Percentiles rank a stretch among this genome's conserved stretches.
Conservation (phyloP, 2,113 vertebrate species). For the Sminthopsis crassicaudata region DNA sequence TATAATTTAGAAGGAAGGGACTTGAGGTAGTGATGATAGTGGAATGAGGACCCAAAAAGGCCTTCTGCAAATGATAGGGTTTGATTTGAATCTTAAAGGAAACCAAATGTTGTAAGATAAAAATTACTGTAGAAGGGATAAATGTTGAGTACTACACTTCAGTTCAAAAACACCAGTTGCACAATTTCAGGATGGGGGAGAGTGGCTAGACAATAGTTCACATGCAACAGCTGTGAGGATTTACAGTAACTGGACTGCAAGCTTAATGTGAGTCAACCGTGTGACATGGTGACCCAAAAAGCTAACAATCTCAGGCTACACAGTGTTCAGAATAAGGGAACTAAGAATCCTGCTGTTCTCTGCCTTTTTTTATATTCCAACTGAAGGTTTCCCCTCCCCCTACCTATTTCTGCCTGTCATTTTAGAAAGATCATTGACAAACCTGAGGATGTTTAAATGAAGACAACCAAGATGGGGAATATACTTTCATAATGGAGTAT, state of each 20-base stretch:
- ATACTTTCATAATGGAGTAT: background rate
- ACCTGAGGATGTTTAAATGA: background rate
- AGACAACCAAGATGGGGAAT: background rate
- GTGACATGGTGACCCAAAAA: slow-evolving; percentile 4
- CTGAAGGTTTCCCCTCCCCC: background rate
- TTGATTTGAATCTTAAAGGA: background rate
- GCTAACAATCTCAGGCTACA: background rate
- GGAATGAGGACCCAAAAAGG: background rate
- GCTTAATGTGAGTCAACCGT: background rate
- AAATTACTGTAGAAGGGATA: background rate
- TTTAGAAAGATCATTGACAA: background rate
- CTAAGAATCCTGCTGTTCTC: background rate
- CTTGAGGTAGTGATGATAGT: background rate
- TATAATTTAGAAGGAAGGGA: background rate
- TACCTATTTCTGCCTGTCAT: background rate
- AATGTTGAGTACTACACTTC: background rate
- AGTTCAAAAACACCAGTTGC: background rate
- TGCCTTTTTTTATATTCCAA: background rate
- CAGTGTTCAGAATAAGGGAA: background rate
- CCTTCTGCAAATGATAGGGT: background rate
- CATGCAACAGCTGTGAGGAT: background rate
- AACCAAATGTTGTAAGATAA: background rate
- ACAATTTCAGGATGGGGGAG: background rate
- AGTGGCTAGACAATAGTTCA: background rate
- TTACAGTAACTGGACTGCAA: slow-evolving; percentile 2